phyloP scores from a whole-genome alignment of 2,888 invertebrate species.

The Erannis defoliaria region DNA sequence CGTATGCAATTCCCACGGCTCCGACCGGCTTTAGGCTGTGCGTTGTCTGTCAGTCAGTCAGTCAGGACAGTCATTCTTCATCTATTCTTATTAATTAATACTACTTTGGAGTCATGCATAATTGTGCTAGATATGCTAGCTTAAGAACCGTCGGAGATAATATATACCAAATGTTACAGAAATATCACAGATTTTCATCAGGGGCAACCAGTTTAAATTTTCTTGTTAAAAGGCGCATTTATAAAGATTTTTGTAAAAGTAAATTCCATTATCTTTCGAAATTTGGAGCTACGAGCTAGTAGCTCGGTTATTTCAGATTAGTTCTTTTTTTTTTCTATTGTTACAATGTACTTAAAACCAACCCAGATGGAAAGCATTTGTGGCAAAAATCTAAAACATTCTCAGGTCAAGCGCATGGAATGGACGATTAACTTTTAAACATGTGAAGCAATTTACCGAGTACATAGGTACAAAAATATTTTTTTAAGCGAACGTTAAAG shows the following conservation, averaged over 20 bases:
- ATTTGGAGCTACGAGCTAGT: constrained; percentile 19
- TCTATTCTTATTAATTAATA: background rate
- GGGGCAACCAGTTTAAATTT: constrained; percentile 10
- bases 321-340: background rate
- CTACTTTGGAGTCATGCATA: background rate
- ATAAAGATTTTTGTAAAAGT: constrained; percentile 22
- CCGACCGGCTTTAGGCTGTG: no score
- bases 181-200: constrained; percentile 7
- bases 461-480: background rate
- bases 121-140: background rate
- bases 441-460: background rate
- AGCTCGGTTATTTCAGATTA: constrained; percentile 10
- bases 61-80: no score
- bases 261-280: constrained; percentile 15
- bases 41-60: no score
- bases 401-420: background rate
- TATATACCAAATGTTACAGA: constrained; percentile 8
- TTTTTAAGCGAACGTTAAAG: no score
- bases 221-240: constrained; percentile 24
- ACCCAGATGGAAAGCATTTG: no score
- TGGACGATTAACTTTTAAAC: background rate
- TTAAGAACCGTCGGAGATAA: background rate
- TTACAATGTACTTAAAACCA: background rate
- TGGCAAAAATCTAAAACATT: no score
- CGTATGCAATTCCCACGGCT: no score